Conservation (phyloP, 2,888 invertebrate genomes). For the Conus canariensis region DNA sequence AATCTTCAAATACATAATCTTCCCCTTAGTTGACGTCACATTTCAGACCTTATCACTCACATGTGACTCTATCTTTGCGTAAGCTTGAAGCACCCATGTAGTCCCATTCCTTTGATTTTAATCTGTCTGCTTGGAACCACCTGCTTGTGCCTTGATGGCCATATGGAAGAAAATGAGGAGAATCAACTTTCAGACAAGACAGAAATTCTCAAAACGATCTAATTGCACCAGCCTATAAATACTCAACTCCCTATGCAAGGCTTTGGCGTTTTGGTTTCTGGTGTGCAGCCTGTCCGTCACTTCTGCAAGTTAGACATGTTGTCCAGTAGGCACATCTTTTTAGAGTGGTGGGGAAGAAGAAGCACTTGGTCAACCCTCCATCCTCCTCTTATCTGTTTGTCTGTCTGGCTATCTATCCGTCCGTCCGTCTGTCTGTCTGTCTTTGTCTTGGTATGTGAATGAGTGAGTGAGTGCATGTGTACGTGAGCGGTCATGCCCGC, state of each 20-base stretch:
- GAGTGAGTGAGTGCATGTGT: background rate
- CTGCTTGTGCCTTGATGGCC: background rate
- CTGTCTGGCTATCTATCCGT: background rate
- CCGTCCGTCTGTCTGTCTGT: conserved; percentile 22
- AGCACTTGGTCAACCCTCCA: no score
- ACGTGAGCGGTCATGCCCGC: no score
- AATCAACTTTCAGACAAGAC: no score
- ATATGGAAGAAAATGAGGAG: background rate
- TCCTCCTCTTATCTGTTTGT: background rate
- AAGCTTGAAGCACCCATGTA: no score
- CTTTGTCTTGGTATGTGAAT: background rate
- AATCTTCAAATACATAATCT: no score
- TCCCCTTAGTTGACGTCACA: no score
- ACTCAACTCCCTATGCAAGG: background rate
- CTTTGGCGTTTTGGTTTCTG: background rate
- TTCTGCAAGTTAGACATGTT: background rate
- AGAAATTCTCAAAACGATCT: no score
- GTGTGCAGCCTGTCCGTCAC: background rate
- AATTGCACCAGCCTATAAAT: background rate
- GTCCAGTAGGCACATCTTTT: no score
- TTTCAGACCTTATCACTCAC: no score
- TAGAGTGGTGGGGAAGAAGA: background rate
- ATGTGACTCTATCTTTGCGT: no score
- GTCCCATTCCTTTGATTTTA: no score
- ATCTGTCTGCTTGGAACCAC: background rate